These are phyloP conservation scores for Lepidurus apus DNA, from an alignment of 1,140 invertebrate species.

Conservation along the genomic window DNA sequence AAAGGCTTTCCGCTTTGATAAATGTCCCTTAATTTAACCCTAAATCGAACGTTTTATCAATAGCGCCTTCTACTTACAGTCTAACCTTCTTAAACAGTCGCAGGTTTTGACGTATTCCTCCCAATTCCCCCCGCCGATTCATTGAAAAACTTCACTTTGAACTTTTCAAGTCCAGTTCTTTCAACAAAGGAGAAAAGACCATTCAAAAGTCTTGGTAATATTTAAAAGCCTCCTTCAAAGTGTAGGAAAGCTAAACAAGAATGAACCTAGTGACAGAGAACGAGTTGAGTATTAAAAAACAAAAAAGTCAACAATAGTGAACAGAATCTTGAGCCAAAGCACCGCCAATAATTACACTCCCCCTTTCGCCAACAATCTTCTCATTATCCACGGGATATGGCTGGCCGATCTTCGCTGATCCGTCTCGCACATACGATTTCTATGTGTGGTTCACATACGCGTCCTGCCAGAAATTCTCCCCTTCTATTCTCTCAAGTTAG, in stretches of 20 bases:
- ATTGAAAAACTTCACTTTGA: not conserved
- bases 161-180: not conserved
- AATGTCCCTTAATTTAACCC: not conserved
- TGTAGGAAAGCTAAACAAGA: no score
- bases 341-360: conserved; percentile 4
- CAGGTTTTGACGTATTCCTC: not conserved
- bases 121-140: not conserved
- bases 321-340: not conserved
- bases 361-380: conserved; percentile 11
- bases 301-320: no score
- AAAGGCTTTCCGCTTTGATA: not conserved
- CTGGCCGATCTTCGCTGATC: not conserved
- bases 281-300: no score
- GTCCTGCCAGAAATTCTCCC: not conserved
- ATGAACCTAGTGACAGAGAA: no score
- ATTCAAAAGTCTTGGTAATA: no score
- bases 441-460: not conserved
- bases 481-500: not conserved
- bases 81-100: not conserved
- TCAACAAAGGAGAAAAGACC: not conserved
- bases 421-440: not conserved
- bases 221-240: no score
- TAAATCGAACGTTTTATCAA: conserved; percentile 11
- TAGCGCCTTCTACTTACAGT: not conserved
- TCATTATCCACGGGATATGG: not conserved